These are phyloP conservation scores for Metallyticus violacea DNA, from an alignment of 2,888 invertebrate genomes.

Conservation along the genomic window DNA sequence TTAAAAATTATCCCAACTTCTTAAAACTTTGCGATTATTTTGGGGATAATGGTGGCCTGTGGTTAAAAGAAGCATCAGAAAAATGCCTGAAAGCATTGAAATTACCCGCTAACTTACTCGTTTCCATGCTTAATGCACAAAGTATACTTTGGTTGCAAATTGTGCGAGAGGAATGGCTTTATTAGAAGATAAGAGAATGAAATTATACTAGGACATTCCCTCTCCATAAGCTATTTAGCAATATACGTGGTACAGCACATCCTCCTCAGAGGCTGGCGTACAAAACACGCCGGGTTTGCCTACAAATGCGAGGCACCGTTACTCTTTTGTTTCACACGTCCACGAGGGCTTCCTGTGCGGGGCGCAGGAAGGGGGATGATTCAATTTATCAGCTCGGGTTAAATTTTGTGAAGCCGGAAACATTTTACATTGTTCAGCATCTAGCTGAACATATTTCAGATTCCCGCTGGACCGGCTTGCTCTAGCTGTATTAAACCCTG, in stretches of 20 bases:
- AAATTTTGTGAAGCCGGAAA: background rate
- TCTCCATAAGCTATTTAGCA: background rate
- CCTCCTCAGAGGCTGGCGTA: background rate
- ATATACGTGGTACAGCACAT: background rate
- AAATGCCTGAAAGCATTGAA: background rate
- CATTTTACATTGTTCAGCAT: background rate
- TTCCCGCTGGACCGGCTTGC: background rate
- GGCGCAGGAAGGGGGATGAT: background rate
- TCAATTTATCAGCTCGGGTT: background rate
- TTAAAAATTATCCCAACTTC: no score
- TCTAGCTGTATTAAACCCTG: background rate
- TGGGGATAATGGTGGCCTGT: no score
- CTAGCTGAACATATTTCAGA: background rate
- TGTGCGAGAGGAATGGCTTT: background rate
- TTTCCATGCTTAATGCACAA: background rate
- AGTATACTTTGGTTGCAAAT: background rate
- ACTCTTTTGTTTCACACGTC: background rate
- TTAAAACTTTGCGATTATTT: no score
- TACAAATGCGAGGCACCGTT: background rate
- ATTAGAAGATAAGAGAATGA: background rate
- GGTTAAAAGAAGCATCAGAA: no score
- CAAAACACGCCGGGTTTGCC: background rate
- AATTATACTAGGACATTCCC: background rate
- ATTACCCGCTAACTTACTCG: background rate
- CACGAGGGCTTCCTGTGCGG: background rate